phyloP scores from a whole-genome alignment of 2,888 invertebrate genomes.

The Proisotoma minuta region DNA sequence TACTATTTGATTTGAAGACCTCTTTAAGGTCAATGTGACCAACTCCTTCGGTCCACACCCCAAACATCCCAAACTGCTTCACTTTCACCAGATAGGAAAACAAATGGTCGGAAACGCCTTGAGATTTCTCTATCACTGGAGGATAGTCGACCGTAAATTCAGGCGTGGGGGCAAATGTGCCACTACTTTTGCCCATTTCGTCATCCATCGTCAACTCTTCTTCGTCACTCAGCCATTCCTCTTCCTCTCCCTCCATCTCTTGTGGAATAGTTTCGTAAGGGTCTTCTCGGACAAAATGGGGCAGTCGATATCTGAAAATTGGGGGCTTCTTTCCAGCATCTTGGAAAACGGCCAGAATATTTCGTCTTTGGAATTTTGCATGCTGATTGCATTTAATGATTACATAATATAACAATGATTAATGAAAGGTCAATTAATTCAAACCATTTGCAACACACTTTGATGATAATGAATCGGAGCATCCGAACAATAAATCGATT shows the following conservation, averaged over 20 bases:
- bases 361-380: background rate
- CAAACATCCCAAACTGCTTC: slow-evolving; percentile 10
- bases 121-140: background rate
- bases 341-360: background rate
- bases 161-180: background rate
- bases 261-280: background rate
- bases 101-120: slow-evolving; percentile 1
- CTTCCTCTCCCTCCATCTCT: slow-evolving; percentile 9
- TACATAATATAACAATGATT: background rate
- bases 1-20: too few species aligned
- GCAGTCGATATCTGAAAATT: background rate
- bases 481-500: background rate
- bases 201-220: background rate
- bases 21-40: background rate
- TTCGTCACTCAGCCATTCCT: slow-evolving; percentile 11
- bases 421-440: background rate
- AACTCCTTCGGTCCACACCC: slow-evolving; percentile 9
- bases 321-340: slow-evolving; percentile 8
- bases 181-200: too few species aligned
- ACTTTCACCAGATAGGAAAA: slow-evolving; percentile 1
- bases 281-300: background rate
- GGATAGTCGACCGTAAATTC: slow-evolving; percentile 13
- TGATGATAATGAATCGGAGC: background rate
- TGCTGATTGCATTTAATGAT: background rate
- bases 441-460: background rate